These are phyloP conservation scores for Neocloeon triangulifer DNA, from an alignment of 1,140 invertebrate genomes.

Conservation along the genomic window DNA sequence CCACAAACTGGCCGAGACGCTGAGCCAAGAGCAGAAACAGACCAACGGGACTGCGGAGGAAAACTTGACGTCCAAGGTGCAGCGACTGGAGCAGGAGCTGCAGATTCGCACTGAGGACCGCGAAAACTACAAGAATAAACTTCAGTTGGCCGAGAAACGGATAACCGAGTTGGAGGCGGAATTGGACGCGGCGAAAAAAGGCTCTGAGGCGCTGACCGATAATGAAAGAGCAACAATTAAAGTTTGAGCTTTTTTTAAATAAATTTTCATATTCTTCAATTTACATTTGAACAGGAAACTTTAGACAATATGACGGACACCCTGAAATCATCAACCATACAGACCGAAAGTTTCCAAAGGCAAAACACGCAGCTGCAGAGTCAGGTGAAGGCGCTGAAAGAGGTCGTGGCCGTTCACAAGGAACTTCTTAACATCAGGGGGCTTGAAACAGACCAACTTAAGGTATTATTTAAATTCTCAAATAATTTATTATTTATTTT, in stretches of 20 bases:
- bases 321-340: conserved; percentile 13
- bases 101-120: conserved; percentile 15
- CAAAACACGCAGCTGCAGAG: conserved; percentile 42
- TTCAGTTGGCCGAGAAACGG: conserved; percentile 13
- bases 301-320: conserved; percentile 13
- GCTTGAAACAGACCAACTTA: conserved; percentile 48
- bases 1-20: too few relatives aligned
- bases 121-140: conserved; percentile 14
- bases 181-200: conserved; percentile 9
- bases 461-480: conserved; percentile 17
- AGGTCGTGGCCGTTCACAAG: conserved; percentile 51
- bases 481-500: too few relatives aligned
- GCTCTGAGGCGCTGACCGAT: not conserved
- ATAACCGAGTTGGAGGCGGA: conserved; percentile 10
- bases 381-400: conserved; percentile 47
- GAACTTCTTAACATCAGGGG: conserved; percentile 51
- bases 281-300: conserved; percentile 15
- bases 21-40: too few relatives aligned
- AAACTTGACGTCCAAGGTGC: too few relatives aligned
- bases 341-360: conserved; percentile 38
- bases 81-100: too few relatives aligned
- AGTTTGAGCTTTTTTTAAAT: not conserved
- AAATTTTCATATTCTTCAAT: too few relatives aligned
- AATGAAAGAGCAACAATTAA: not conserved
- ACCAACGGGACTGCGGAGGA: too few relatives aligned